phyloP scores from a whole-genome alignment of 2,113 vertebrate species.

The Chrysochloris asiatica region DNA sequence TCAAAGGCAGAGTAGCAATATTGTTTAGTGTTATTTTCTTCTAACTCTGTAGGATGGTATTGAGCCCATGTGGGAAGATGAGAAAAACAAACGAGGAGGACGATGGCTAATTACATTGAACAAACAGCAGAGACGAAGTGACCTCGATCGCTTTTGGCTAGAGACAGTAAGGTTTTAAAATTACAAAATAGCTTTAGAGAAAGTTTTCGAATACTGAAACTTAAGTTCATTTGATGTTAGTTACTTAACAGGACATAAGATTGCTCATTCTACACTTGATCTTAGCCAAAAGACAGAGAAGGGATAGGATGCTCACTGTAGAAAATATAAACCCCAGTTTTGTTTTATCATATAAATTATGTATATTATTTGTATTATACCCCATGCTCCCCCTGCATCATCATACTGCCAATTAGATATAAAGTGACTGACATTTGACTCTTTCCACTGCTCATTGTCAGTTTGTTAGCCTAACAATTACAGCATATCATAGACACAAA shows the following conservation, averaged over 20 bases:
- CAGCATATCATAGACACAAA: not conserved
- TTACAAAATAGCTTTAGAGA: not conserved
- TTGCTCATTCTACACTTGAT: not conserved
- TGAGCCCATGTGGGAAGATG: slow-evolving; percentile 99
- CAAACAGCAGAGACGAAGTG: slow-evolving; percentile 95
- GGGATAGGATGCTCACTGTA: not conserved
- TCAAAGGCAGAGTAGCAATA: not conserved
- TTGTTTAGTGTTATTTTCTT: slow-evolving; percentile 44
- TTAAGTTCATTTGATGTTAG: not conserved
- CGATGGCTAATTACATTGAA: slow-evolving; percentile 97
- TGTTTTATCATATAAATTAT: not conserved
- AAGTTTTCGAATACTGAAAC: slow-evolving; percentile 9
- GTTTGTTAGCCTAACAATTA: slow-evolving; percentile 16
- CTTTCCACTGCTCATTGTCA: not conserved
- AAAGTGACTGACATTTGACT: not conserved
- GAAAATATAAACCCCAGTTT: not conserved
- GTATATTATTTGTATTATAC: not conserved
- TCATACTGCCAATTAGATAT: not conserved
- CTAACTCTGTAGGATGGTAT: slow-evolving; percentile 91
- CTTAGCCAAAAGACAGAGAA: not conserved
- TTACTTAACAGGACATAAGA: not conserved
- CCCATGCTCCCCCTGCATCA: not conserved
- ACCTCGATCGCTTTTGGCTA: slow-evolving; percentile 98
- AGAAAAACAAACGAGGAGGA: slow-evolving; percentile 94
- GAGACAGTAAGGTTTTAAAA: slow-evolving; percentile 91